Percentiles rank a stretch among this genome's conserved stretches.
phyloP scores from a whole-genome alignment of 2,888 invertebrate species.

The Phengaris arion region DNA sequence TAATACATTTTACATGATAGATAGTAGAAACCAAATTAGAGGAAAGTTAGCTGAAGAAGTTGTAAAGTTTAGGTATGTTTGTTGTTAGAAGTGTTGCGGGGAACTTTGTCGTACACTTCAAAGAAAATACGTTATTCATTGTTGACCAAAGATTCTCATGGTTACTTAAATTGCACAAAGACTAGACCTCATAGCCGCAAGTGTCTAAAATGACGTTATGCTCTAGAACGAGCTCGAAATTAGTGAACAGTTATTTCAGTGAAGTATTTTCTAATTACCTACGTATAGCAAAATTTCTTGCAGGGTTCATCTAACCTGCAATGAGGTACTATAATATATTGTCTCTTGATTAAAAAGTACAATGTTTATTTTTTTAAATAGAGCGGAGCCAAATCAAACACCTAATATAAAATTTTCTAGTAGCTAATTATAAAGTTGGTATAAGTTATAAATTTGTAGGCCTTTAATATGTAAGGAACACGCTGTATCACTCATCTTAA shows the following conservation, averaged over 20 bases:
- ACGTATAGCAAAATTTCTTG: too few relatives aligned
- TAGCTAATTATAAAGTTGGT: neutral
- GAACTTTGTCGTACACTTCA: neutral
- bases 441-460: neutral
- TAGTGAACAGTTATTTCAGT: neutral
- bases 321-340: too few relatives aligned
- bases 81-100: slow-evolving; percentile 2
- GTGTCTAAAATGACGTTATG: neutral
- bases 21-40: neutral
- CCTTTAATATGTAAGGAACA: neutral
- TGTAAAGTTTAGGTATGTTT: neutral
- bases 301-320: too few relatives aligned
- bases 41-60: neutral
- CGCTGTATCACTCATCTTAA: slow-evolving; percentile 6
- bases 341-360: too few relatives aligned
- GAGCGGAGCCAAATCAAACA: neutral
- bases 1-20: neutral
- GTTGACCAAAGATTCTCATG: neutral
- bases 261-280: too few relatives aligned
- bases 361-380: neutral
- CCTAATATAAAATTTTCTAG: neutral
- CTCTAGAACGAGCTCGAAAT: neutral
- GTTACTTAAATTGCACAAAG: slow-evolving; percentile 11
- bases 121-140: neutral
- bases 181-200: neutral